Percentiles rank a stretch among this genome's conserved stretches.
phyloP scores from a whole-genome alignment of 2,113 vertebrate species.

The Hemicordylus capensis region DNA sequence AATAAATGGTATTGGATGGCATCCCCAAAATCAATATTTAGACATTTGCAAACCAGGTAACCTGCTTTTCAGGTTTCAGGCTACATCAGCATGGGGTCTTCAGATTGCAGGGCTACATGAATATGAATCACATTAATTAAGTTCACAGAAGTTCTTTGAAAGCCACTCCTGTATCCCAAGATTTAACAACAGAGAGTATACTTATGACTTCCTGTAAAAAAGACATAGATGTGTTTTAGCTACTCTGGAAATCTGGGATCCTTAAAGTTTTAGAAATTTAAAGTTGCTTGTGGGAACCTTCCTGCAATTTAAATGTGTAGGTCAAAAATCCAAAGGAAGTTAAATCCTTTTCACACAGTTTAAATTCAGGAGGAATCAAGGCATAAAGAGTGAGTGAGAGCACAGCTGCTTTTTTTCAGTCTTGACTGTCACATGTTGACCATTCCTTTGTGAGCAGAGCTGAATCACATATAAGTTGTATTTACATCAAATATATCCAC shows the following conservation, averaged over 20 bases:
- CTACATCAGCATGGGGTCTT: too few species aligned
- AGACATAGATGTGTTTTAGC: neutral
- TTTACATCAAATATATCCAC: neutral
- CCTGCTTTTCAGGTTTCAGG: neutral
- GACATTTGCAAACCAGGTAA: neutral
- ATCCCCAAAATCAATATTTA: neutral
- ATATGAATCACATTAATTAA: neutral
- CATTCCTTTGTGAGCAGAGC: neutral
- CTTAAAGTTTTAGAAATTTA: neutral
- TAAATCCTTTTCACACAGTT: neutral
- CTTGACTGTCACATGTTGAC: neutral
- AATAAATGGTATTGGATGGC: too few species aligned
- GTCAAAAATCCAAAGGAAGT: neutral
- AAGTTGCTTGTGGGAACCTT: neutral
- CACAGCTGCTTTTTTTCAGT: neutral
- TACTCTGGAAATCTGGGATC: neutral
- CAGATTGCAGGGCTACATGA: neutral
- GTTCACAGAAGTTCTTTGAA: neutral
- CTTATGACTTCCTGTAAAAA: neutral
- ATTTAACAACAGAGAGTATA: neutral
- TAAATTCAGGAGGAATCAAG: neutral
- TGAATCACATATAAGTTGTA: neutral
- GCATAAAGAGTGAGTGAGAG: too few species aligned
- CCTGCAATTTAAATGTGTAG: too few species aligned
- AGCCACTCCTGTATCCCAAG: neutral